These are phyloP conservation scores for Holotrichia oblita DNA, from an alignment of 1,140 invertebrate species.

Conservation along the genomic window DNA sequence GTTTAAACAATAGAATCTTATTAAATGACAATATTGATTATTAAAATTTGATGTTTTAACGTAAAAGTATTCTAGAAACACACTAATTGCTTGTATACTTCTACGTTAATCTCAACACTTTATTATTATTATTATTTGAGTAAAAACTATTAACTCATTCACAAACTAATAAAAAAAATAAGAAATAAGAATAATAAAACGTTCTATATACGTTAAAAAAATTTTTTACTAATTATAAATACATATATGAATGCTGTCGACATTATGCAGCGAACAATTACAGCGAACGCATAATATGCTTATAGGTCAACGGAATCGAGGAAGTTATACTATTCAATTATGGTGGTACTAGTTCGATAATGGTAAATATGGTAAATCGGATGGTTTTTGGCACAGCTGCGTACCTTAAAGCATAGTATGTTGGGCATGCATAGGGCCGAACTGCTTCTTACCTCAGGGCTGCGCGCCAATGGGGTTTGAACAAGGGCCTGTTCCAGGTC, in stretches of 20 bases:
- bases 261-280: conserved; percentile 28
- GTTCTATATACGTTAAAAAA: not conserved
- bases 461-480: conserved; percentile 58
- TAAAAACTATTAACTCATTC: conserved; percentile 14
- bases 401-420: conserved; percentile 82
- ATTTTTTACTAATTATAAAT: not conserved
- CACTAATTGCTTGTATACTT: no score
- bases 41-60: no score
- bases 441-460: conserved; percentile 74
- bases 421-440: conserved; percentile 76
- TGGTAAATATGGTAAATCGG: conserved; percentile 19
- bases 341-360: not conserved
- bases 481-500: conserved; percentile 47
- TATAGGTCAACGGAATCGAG: conserved; percentile 26
- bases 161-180: not conserved
- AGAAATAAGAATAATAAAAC: not conserved
- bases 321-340: not conserved
- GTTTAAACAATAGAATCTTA: no score
- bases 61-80: no score
- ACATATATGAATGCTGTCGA: conserved; percentile 15
- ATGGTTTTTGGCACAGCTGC: conserved; percentile 50
- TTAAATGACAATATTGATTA: no score
- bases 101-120: no score
- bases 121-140: not conserved
- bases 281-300: conserved; percentile 22